phyloP scores from a whole-genome alignment of 2,797 vertebrate species.

The Champsocephalus gunnari region DNA sequence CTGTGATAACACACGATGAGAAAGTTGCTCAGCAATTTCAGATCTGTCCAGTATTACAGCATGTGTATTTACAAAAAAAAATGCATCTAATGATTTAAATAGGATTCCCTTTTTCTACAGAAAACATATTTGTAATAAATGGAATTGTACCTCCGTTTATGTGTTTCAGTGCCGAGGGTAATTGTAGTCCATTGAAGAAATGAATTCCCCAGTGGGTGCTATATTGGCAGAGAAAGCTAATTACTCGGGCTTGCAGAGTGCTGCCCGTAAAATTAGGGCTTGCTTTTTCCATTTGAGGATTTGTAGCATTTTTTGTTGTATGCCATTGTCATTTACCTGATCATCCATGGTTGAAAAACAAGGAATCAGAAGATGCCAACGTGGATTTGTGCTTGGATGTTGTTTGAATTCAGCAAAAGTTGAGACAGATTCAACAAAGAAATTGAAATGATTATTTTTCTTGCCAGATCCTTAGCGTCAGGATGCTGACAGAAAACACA shows the following conservation, averaged over 20 bases:
- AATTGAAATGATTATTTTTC: not conserved
- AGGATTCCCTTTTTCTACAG: not conserved
- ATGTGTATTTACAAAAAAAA: not conserved
- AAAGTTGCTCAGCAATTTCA: not conserved
- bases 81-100: constrained; percentile 5
- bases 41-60: not conserved
- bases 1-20: not conserved
- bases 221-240: not conserved
- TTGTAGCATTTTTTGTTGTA: too few species aligned
- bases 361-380: not conserved
- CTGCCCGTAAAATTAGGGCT: not conserved
- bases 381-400: not conserved
- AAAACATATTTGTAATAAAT: constrained; percentile 22
- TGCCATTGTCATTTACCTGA: too few species aligned
- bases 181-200: not conserved
- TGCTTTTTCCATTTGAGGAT: not conserved
- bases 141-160: not conserved
- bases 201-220: not conserved
- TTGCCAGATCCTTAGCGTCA: not conserved
- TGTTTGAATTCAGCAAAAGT: not conserved
- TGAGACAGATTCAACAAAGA: not conserved
- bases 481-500: not conserved
- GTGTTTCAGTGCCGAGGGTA: not conserved
- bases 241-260: not conserved
- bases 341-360: not conserved